These are phyloP conservation scores for Thaleichthys pacificus DNA, from an alignment of 2,797 vertebrate genomes.

Conservation along the genomic window DNA sequence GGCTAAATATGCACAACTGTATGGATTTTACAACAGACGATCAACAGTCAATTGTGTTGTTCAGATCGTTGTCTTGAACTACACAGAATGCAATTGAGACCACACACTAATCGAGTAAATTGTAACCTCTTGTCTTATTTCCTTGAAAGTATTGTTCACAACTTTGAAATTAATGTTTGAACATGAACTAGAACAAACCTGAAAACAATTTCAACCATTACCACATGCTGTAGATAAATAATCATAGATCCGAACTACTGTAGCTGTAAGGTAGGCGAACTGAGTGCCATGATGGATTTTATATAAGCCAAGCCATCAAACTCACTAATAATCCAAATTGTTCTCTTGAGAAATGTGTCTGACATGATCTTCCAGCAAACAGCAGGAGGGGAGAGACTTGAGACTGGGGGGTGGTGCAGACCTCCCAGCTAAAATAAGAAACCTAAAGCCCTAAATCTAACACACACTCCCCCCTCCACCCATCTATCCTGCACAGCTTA, in stretches of 20 bases:
- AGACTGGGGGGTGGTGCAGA: slow-evolving; percentile 2
- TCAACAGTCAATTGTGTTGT: too few species aligned
- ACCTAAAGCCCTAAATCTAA: slow-evolving; percentile 22
- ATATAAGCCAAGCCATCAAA: background rate
- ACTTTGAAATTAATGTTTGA: too few species aligned
- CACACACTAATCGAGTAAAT: too few species aligned
- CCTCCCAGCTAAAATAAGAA: slow-evolving; percentile 30
- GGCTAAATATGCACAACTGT: background rate
- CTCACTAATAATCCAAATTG: background rate
- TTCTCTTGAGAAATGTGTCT: background rate
- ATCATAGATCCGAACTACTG: background rate
- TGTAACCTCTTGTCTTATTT: too few species aligned
- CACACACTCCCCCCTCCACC: slow-evolving; percentile 18
- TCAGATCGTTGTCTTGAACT: too few species aligned
- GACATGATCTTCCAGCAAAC: slow-evolving; percentile 10
- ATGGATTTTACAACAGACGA: too few species aligned
- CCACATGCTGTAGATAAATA: too few species aligned
- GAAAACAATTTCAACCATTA: too few species aligned
- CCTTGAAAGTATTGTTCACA: too few species aligned
- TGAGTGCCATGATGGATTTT: slow-evolving; percentile 6
- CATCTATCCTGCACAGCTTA: background rate
- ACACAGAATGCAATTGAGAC: too few species aligned
- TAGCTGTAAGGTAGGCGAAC: background rate
- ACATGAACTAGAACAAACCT: background rate
- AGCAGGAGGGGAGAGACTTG: slow-evolving; percentile 1